Percentiles rank a stretch among this genome's conserved stretches.
Evolutionary conservation across 2,113 vertebrate genomes (phyloP).

Genomic region (Tragelaphus imberbis): DNA sequence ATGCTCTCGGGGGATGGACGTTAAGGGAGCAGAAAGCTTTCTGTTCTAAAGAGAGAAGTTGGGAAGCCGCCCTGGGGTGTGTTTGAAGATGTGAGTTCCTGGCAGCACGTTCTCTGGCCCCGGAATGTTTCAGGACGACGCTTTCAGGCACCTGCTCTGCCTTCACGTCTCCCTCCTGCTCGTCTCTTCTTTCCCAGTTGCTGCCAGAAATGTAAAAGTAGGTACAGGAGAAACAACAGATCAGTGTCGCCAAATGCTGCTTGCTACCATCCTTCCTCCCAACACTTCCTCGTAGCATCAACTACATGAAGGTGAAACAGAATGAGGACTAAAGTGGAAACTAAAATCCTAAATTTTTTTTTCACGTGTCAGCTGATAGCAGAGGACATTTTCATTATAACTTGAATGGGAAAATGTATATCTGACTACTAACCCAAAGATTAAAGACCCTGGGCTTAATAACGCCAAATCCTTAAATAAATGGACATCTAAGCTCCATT

Average conservation of each 20-base stretch:
- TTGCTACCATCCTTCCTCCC: not conserved
- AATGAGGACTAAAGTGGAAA: not conserved
- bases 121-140: not conserved
- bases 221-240: not conserved
- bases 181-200: not conserved
- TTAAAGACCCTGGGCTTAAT: constrained; percentile 26
- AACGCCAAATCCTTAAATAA: constrained; percentile 58
- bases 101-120: not conserved
- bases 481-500: constrained; percentile 31
- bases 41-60: not conserved
- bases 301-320: not conserved
- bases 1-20: not conserved
- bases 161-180: not conserved
- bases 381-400: constrained; percentile 41
- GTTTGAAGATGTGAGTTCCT: not conserved
- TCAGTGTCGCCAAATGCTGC: not conserved
- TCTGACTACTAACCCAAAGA: constrained; percentile 22
- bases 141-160: not conserved
- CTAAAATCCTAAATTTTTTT: not conserved
- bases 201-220: not conserved
- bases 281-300: not conserved
- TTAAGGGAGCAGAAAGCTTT: not conserved
- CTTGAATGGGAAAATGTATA: not conserved
- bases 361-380: not conserved
- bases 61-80: not conserved